Evolutionary conservation across 2,888 invertebrate species (phyloP).

Genomic region (Drosophila ustulata): DNA sequence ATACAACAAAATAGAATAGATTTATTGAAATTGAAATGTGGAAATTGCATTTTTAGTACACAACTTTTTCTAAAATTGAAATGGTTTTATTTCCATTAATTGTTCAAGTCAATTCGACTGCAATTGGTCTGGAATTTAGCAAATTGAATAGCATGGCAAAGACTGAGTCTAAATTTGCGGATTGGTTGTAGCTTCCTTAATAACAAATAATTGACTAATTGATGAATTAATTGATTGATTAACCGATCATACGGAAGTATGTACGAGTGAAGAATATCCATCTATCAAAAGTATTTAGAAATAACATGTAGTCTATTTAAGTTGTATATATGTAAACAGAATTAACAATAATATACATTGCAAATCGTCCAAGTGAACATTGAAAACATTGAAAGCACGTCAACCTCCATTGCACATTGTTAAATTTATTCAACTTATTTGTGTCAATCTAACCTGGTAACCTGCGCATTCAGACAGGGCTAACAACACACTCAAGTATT

Average conservation of each 20-base stretch:
- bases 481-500: conserved; percentile 42
- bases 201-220: conserved; percentile 10
- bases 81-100: conserved; percentile 6
- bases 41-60: conserved; percentile 23
- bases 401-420: conserved; percentile 60
- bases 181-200: conserved; percentile 33
- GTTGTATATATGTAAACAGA: conserved; percentile 37
- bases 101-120: conserved; percentile 26
- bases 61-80: not conserved
- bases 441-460: conserved; percentile 24
- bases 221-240: not conserved
- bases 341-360: conserved; percentile 13
- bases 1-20: conserved; percentile 13
- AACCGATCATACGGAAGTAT: not conserved
- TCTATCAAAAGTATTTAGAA: conserved; percentile 19
- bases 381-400: conserved; percentile 35
- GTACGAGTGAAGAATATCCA: conserved; percentile 13
- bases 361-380: conserved; percentile 65
- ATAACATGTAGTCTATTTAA: conserved; percentile 13
- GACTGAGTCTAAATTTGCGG: conserved; percentile 63
- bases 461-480: conserved; percentile 11
- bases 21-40: conserved; percentile 17
- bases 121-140: conserved; percentile 29
- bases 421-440: conserved; percentile 35
- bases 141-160: conserved; percentile 51